Evolutionary conservation across 2,113 vertebrate genomes (phyloP).

Genomic region (Equus przewalskii): DNA sequence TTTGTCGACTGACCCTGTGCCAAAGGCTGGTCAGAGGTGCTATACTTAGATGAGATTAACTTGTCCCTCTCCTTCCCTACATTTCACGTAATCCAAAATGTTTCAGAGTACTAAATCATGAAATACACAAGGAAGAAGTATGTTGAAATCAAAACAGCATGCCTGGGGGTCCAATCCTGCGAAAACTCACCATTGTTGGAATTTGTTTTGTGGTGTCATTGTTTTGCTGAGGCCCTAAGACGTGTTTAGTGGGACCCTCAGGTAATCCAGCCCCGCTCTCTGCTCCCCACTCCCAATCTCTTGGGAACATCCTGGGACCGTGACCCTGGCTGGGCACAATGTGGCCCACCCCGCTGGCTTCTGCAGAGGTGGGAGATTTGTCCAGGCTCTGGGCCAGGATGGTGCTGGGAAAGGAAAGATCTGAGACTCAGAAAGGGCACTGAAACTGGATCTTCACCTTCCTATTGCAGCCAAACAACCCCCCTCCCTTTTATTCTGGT

Average conservation of each 20-base stretch:
- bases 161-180: not conserved
- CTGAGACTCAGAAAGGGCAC: not conserved
- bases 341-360: not conserved
- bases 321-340: not conserved
- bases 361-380: not conserved
- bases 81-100: not conserved
- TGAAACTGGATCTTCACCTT: not conserved
- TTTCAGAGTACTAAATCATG: not conserved
- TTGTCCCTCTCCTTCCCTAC: not conserved
- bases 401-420: not conserved
- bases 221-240: not conserved
- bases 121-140: not conserved
- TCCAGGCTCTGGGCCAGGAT: not conserved
- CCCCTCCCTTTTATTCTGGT: too few species aligned
- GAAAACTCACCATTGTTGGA: not conserved
- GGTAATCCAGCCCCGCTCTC: not conserved
- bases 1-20: not conserved
- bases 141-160: not conserved
- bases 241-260: not conserved
- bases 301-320: not conserved
- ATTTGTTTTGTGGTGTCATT: not conserved
- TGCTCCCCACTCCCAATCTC: not conserved
- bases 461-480: not conserved
- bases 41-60: not conserved
- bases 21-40: not conserved